A percentile compares a stretch with the other conserved stretches of the same genome.
Conservation (phyloP, 2,113 vertebrate species). For the Lutjanus erythropterus region DNA sequence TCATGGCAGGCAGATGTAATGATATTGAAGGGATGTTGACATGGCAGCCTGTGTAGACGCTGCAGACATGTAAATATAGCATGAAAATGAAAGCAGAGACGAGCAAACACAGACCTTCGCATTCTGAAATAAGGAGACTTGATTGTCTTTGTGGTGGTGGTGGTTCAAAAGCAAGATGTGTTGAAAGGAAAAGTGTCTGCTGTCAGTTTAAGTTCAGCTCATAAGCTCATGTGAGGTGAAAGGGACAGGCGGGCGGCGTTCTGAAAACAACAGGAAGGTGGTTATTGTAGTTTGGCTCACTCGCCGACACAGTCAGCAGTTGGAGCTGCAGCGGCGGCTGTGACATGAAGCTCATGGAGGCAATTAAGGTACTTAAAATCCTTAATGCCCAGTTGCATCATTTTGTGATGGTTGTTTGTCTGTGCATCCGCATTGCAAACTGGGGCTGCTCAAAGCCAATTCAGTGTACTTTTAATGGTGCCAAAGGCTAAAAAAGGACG, state of each 20-base stretch:
- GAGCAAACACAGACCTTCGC: neutral
- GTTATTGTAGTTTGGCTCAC: neutral
- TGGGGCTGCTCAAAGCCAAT: neutral
- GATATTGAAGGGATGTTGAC: conserved; percentile 5
- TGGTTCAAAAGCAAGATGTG: neutral
- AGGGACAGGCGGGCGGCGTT: neutral
- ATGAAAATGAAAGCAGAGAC: neutral
- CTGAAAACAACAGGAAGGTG: neutral
- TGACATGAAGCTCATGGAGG: neutral
- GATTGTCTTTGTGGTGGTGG: neutral
- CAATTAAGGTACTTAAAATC: neutral
- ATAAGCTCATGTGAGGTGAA: neutral
- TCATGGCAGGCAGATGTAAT: conserved; percentile 4
- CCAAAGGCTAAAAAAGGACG: neutral
- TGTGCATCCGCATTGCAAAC: neutral
- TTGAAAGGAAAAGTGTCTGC: neutral
- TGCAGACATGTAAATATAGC: neutral
- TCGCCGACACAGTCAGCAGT: neutral
- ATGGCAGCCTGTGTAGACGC: conserved; percentile 6
- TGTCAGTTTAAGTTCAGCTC: neutral
- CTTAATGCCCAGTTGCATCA: neutral
- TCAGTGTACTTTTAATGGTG: neutral
- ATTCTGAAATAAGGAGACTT: neutral
- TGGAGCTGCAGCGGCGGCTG: neutral
- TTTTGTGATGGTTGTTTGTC: neutral